Conservation (phyloP, 2,113 vertebrate species). For the Heterocephalus glaber region DNA sequence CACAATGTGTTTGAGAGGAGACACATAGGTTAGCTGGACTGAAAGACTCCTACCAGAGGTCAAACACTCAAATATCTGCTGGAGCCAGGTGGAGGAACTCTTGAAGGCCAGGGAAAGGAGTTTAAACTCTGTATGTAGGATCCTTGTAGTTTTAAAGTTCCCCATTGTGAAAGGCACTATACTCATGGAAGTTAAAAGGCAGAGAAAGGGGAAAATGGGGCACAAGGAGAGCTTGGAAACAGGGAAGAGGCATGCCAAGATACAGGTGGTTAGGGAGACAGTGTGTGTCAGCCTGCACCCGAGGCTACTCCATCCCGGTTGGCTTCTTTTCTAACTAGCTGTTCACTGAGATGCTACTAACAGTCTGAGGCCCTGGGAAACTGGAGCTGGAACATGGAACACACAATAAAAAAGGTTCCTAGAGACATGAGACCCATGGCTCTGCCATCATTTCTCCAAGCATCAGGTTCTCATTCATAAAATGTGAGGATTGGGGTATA, state of each 20-base stretch:
- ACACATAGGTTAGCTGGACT: too few species aligned
- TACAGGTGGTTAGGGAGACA: not conserved
- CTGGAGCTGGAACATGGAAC: fast-evolving
- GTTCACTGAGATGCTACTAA: not conserved
- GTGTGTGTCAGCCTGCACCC: fast-evolving
- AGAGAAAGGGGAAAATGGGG: not conserved
- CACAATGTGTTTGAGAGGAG: not conserved
- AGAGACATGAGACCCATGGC: not conserved
- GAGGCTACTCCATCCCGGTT: fast-evolving
- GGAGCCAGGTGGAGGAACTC: not conserved
- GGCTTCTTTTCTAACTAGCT: not conserved
- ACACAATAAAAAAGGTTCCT: not conserved
- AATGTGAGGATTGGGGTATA: not conserved
- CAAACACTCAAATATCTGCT: not conserved
- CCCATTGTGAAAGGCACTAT: not conserved
- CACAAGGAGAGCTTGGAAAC: not conserved
- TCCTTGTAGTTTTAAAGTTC: not conserved
- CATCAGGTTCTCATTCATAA: not conserved
- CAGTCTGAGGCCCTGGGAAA: not conserved
- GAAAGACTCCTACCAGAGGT: not conserved
- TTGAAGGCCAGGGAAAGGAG: not conserved
- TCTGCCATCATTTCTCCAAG: not conserved
- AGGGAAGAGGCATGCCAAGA: not conserved
- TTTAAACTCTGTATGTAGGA: not conserved
- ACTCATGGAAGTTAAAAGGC: not conserved